Evolutionary conservation across 2,113 vertebrate species (phyloP), one percentile per base, ranked within the genome.

Genomic region (Callipepla californica): DNA sequence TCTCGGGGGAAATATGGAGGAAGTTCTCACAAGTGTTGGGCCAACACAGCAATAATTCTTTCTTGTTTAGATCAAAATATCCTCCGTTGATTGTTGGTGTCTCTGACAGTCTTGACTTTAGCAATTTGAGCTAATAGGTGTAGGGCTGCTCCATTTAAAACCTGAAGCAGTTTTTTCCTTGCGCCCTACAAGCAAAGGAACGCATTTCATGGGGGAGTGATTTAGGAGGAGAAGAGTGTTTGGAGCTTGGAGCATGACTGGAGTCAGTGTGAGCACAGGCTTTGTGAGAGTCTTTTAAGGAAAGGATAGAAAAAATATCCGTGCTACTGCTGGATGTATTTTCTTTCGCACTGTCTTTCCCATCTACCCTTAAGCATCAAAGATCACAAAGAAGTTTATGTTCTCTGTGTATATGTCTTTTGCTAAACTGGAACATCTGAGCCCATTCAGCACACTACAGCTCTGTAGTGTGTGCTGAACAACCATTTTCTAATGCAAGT

Each of bases 51-150:
- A 73, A 22, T 34, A 57, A 50, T 53, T 47, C 47, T 68, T 68
- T 83, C 53, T 69, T 73, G 26, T 20, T 86, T 79, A 48, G 79
- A 76, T 75, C 47, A 80, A 32, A 90, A 80, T 87, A 61, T 18
- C 34, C 36, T n/a, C 75, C 30, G 34, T 51, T 62, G 5, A 23
- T 18, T 86, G 51, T 74, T 78, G 47, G 42, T 80, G 8, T 90
- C 40, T 70, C 36, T 80, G 65, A 12, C 47, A 81, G 36, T 61
- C 65, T 65, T 75, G 32, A 42, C 67, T 93, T 79, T 61, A 40
- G 21, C 44, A n/a, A 1, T 34, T 28, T 22, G 14, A 80, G 28
- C 18, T 58, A 77, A 16, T 57, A 45, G 76, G 20, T 40, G 66
- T 78, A 28, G 58, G 44, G 63, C 32, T 68, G 20, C 50, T 44